A percentile compares a stretch with the other conserved stretches of the same genome.
These are phyloP conservation scores for Odontomachus brunneus DNA, from an alignment of 1,140 invertebrate genomes.

Conservation along the genomic window DNA sequence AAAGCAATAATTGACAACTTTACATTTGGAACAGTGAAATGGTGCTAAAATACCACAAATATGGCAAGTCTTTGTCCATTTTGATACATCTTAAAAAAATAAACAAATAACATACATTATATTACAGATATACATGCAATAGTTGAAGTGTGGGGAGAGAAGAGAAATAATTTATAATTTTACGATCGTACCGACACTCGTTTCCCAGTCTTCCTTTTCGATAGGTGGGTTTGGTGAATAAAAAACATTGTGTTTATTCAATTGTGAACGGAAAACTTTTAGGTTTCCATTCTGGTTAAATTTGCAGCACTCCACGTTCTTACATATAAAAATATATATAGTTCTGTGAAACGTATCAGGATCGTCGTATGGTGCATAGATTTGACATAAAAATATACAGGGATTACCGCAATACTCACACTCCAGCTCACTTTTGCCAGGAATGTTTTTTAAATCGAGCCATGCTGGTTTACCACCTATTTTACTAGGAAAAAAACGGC, in stretches of 20 bases:
- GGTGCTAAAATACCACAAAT: conserved; percentile 92
- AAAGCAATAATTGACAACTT: conserved; percentile 92
- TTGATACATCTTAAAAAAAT: conserved; percentile 80
- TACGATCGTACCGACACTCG: conserved; percentile 83
- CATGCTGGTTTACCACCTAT: conserved; percentile 96
- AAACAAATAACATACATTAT: conserved; percentile 37
- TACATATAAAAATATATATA: conserved; percentile 95
- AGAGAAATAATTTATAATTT: conserved; percentile 21
- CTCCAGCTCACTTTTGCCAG: conserved; percentile 87
- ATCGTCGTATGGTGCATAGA: conserved; percentile 94
- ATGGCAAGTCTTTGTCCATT: conserved; percentile 89
- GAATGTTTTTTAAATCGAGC: conserved; percentile 92
- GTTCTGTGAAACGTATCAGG: conserved; percentile 93
- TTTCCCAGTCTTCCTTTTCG: conserved; percentile 86
- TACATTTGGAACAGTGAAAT: conserved; percentile 93
- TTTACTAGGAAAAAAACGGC: conserved; percentile 96
- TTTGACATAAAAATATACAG: conserved; percentile 94
- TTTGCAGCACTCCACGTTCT: conserved; percentile 89
- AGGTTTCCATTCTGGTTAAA: conserved; percentile 89
- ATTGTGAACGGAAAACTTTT: conserved; percentile 92
- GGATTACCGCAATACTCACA: conserved; percentile 91
- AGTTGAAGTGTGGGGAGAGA: no score
- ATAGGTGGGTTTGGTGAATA: conserved; percentile 91
- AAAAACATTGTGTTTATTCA: conserved; percentile 91
- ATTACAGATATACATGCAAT: conserved; percentile 12